A percentile compares a stretch with the other conserved stretches of the same genome.
phyloP scores from a whole-genome alignment of 2,797 vertebrate species.

The Holocentrus rufus region DNA sequence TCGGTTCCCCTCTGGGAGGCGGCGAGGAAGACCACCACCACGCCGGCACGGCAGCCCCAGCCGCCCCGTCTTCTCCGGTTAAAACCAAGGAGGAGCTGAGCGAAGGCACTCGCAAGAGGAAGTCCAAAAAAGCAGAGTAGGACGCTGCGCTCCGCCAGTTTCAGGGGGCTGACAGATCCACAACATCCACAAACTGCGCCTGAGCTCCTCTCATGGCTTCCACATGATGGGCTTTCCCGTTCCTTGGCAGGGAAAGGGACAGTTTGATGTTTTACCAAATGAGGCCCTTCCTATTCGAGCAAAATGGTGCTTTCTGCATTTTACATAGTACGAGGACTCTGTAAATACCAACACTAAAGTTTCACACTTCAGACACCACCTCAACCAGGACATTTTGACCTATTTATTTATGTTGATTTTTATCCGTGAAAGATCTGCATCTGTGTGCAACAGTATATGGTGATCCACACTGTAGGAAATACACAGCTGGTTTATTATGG shows the following conservation, averaged over 20 bases:
- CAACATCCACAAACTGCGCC: constrained; percentile 52
- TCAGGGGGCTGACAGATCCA: constrained; percentile 1
- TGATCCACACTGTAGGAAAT: constrained; percentile 39
- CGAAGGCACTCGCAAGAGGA: constrained; percentile 93
- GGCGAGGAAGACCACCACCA: constrained; percentile 80
- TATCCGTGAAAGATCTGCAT: constrained; percentile 57
- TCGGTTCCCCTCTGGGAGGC: constrained; percentile 82
- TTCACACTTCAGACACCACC: constrained; percentile 57
- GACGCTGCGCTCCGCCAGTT: constrained; percentile 2
- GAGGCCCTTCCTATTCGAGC: constrained; percentile 73
- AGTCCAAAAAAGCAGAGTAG: constrained; percentile 96
- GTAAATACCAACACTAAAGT: constrained; percentile 73
- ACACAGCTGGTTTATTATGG: constrained; percentile 7
- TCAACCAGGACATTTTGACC: constrained; percentile 63
- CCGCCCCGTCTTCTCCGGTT: constrained; percentile 77
- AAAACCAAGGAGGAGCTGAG: constrained; percentile 95
- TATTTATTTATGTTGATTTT: constrained; percentile 69
- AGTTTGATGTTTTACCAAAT: constrained; percentile 71
- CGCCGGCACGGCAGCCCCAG: constrained; percentile 54
- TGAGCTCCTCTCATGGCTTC: constrained; percentile 56
- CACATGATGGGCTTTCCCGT: constrained; percentile 63
- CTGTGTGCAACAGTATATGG: constrained; percentile 54
- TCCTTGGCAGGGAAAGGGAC: constrained; percentile 65
- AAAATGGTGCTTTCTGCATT: constrained; percentile 76
- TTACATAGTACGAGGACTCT: constrained; percentile 74